Evolutionary conservation across 2,888 invertebrate species (phyloP), one percentile per base, ranked within the genome.

Genomic region (Oligia latruncula): DNA sequence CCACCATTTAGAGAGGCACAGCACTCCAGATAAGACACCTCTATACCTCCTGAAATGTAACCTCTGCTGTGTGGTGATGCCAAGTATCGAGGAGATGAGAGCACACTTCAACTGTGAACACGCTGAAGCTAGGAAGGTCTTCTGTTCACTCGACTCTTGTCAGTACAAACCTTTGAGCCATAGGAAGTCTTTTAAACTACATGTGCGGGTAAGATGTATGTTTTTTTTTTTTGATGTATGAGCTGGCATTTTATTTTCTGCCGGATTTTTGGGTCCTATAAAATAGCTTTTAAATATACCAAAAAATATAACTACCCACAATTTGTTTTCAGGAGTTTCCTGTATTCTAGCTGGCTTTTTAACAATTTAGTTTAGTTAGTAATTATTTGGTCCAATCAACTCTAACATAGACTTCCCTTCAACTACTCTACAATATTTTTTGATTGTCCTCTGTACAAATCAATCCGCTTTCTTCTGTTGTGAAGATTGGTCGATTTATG

Each of bases 131-230:
- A 93, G 91, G 79, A 95, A 96, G 81, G 89, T 96, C 52, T 97
- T 93, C 88, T 97, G 97, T 82, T 95, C 95, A 0, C 84, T 97
- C 43, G 95, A 94, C 2, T 81, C 93, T 2, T 97, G 97, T 82
- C 91, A 93, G 81, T 95, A 93, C 80, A 95, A 93, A 76, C 96
- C 96, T 1, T 90, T 97, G n/a, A 94, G 95, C 78, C 95, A 96
- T 64, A 91, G 92, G 83, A 96, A 96, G 84, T 96, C 97, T 2
- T 95, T 97, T 71, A 95, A 95, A 83, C 87, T 96, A 40, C 97
- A 97, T 93, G 90, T 96, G 17, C 95, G 95, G 95, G 97, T 97
- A 88, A 89, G 90, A 75, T 35, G 1, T 2, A 13, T 0, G 6
- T 29, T 15, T 52, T 52, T 52, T 23, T 52, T 8, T 17, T 40